Evolutionary conservation across 1,140 invertebrate species (phyloP), one percentile per base, ranked within the genome.

Genomic region (Brachionus rotundiformis): DNA sequence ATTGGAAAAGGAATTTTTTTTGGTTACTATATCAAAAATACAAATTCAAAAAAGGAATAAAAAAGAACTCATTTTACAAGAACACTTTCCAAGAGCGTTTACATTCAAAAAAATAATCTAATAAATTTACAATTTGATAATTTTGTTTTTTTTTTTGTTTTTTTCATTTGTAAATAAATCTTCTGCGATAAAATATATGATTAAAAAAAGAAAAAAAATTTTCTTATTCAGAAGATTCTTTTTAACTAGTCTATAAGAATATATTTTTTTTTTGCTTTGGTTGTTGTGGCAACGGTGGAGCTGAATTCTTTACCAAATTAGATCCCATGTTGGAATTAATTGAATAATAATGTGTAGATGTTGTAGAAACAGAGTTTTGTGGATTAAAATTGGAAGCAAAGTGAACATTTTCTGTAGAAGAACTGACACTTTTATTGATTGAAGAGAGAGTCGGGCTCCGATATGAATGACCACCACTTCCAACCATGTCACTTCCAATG

Each of bases 331-430:
- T 73, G 4, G 36, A 44, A 19, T 11, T 25, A 25, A 73, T 73
- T 8, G 68, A 44, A 73, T 73, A 41, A 73, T 73, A 73, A 25
- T 73, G 68, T 44, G 68, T 73, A 41, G 68, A 73, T 44, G 68
- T 73, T 2, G 68, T 73, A 4, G 68, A 73, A 13, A 73, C 39
- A 13, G 68, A 73, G 11, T 44, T 73, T 23, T 41, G 68, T 0
- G 33, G 36, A 44, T 73, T 68, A 23, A 73, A 73, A 73, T 41
- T 73, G 6, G 19, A 27, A 11, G 39, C 25, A 7, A 73, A 11
- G 1, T 73, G 68, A 31, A 73, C 41, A 73, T 73, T 73, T n/a
- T 73, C 68, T 5, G 8, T 25, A 0, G 68, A 73, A 23, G 68
- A 73, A 25, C 23, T 23, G 11, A 44, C 33, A 44, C 68, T 73